Base-by-base conservation (phyloP, 2,888 invertebrate genomes). In the Ectropis crepuscularia region DNA sequence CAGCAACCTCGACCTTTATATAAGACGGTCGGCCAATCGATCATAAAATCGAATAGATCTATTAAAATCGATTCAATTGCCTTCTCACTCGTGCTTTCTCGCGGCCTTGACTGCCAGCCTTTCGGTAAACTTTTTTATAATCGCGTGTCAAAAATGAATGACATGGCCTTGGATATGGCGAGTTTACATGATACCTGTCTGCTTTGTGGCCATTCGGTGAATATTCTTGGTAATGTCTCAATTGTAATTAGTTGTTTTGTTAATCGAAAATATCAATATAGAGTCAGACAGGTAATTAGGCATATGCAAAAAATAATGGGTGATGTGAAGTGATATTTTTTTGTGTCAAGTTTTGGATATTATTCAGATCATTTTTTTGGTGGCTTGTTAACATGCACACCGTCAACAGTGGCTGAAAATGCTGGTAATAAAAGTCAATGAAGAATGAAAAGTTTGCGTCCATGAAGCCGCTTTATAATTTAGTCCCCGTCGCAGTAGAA, bases 11-110 rank as follows among this genome's bases (percentile, higher is more conserved):
- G 55, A 55, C 55, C 55, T 55, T 54, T 55, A 43, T 11, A 36
- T 43, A 43, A 53, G n/a, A 12, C 47, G 46, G 41, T n/a, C 45
- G 28, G 16, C 47, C 39, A 55, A 55, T 55, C 55, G 47, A 55
- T 55, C 55, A 55, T 55, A 55, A 55, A 55, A 48, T 39, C 16
- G 47, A 55, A 55, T 55, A 39, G 55, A 55, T 47, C 47, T 39
- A 47, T 47, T 47, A 47, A 39, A 55, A 55, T 54, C 46, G 46
- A 55, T n/a, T 55, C 8, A 41, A 55, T 55, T 47, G 55, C 39
- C 39, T 55, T 55, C 28, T 41, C 37, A 47, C 47, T 55, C 28
- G 55, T 47, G 55, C 55, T 55, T 55, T 55, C 55, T 41, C 41
- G 39, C 28, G 55, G 41, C 55, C 55, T 55, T 55, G 55, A 41